phyloP scores from a whole-genome alignment of 2,888 invertebrate genomes.

The Agonum fuliginosum region DNA sequence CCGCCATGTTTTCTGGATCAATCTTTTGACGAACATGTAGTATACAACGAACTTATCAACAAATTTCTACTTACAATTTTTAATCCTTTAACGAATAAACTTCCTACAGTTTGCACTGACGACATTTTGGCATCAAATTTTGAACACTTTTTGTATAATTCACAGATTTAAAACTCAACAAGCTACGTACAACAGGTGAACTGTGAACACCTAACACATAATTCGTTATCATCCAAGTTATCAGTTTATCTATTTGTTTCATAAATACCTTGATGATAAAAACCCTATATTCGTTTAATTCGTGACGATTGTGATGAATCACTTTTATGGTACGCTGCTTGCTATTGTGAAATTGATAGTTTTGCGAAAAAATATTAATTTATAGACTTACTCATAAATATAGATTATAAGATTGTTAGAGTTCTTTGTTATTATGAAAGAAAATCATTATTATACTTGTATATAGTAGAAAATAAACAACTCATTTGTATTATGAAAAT shows the following conservation, averaged over 20 bases:
- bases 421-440: too few species aligned
- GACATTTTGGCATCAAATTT: conserved; percentile 79
- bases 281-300: background rate
- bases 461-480: too few species aligned
- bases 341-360: background rate
- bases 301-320: background rate
- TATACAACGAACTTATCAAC: conserved; percentile 3
- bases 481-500: background rate
- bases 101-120: conserved; percentile 86
- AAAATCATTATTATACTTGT: too few species aligned
- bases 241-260: conserved; percentile 27
- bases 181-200: conserved; percentile 19
- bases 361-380: background rate
- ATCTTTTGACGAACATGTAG: background rate
- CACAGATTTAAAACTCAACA: background rate
- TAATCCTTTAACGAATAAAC: conserved; percentile 86
- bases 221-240: background rate
- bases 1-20: too few species aligned
- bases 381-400: too few species aligned
- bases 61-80: conserved; percentile 83
- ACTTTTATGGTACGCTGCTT: conserved; percentile 1
- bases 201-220: background rate
- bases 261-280: background rate
- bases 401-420: too few species aligned
- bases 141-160: background rate